Base-by-base conservation (phyloP, 2,888 invertebrate genomes). In the Muscina levida region DNA sequence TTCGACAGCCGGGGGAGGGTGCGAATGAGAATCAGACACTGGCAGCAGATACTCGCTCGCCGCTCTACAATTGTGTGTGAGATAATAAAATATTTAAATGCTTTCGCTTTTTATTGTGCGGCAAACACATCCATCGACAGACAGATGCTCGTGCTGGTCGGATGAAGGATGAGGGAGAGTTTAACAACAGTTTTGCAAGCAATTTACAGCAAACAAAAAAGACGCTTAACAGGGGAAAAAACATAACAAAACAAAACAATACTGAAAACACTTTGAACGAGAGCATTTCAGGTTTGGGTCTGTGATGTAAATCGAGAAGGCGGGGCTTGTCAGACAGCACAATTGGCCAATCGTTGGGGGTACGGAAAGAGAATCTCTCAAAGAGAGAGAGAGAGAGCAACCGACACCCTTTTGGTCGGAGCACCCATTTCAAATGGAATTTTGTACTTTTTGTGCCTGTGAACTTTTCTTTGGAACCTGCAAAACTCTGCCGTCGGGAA, bases 181-280 rank as follows among this genome's bases (percentile, higher is more conserved):
- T 87, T 85, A 87, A 87, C 46, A 59, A 88, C 84, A 84, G 83
- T 87, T 86, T 86, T 85, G 85, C 87, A 87, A 87, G 82, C 87
- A 87, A 88, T 88, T 87, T 88, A 85, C 82, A 83, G 84, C 79
- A 84, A 85, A 87, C 85, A 88, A 85, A 87, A 85, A 84, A 84
- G 72, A 39, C 68, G 59, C 66, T 75, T 39, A 53, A 68, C 15
- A 48, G 48, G 31, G 31, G 31, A 31, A 48, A 42, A 74, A 51
- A 56, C 37, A 65, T 42, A 73, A 46, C 17, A 13, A 56, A n/a
- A 57, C 37, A 56, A 15, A 67, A 17, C 3, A n/a, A 24, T 2
- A 19, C 74, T 53, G 53, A 67, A 13, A 31, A 70, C 39, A 31
- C 11, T 53, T 37, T 17, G 15, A 83, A 75, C 79, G 68, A 59